These are phyloP conservation scores for Gallinago jamesoni DNA, from an alignment of 2,113 vertebrate species.

Conservation along the genomic window DNA sequence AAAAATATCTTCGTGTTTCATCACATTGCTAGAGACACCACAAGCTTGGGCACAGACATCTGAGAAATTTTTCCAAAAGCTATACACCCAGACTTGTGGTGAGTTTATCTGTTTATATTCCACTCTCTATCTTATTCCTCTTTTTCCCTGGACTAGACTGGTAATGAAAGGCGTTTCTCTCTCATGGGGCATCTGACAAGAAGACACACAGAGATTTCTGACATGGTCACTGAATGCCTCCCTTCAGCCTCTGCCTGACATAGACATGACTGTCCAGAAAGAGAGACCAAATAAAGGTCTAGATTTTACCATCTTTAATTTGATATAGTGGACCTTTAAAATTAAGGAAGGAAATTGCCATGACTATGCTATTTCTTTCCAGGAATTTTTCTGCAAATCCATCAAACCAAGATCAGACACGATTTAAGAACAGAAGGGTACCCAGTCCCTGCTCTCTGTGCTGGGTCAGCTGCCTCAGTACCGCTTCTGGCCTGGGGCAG, in stretches of 20 bases:
- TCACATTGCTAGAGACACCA: not conserved
- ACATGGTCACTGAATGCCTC: constrained; percentile 29
- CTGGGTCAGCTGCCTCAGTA: not conserved
- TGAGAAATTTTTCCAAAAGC: not conserved
- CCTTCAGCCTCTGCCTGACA: constrained; percentile 26
- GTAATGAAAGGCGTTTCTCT: constrained; percentile 18
- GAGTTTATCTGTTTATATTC: constrained; percentile 43
- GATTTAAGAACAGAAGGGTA: not conserved
- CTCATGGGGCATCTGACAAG: not conserved
- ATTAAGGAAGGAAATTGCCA: not conserved
- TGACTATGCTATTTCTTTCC: not conserved
- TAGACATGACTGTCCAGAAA: not conserved
- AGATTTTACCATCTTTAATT: not conserved
- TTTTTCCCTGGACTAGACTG: not conserved
- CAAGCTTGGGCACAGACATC: not conserved
- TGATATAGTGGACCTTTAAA: not conserved
- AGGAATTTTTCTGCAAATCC: not conserved
- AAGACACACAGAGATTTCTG: constrained; percentile 18
- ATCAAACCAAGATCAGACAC: not conserved
- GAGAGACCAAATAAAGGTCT: constrained; percentile 46
- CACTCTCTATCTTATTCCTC: not conserved
- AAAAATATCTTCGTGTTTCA: not conserved
- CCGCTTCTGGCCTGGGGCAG: not conserved
- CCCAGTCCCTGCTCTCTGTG: not conserved
- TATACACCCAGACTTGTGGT: not conserved